phyloP scores from a whole-genome alignment of 2,113 vertebrate species.

The Brachionichthys hirsutus region DNA sequence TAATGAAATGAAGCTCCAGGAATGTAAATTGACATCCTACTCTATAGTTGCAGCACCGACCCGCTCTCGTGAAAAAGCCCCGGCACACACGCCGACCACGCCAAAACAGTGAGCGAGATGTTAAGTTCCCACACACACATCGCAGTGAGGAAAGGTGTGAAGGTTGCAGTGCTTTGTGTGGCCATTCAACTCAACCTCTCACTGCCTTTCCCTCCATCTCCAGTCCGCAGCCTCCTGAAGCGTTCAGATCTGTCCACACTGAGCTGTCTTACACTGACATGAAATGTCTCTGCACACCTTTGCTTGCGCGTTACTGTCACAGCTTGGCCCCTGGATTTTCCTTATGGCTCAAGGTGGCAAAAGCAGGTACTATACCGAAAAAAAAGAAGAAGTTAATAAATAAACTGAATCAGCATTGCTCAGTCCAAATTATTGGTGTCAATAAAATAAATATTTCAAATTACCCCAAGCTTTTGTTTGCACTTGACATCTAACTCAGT shows the following conservation, averaged over 20 bases:
- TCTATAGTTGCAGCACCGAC: constrained; percentile 79
- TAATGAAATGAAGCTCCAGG: constrained; percentile 94
- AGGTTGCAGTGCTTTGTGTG: constrained; percentile 34
- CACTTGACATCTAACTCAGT: background rate
- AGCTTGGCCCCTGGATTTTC: constrained; percentile 16
- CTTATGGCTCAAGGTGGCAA: constrained; percentile 4
- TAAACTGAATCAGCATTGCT: background rate
- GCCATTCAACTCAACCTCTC: constrained; percentile 40
- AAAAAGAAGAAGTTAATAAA: background rate
- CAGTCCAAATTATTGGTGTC: background rate
- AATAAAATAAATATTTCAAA: constrained; percentile 13
- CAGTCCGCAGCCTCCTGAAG: constrained; percentile 29
- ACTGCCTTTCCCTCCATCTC: constrained; percentile 3
- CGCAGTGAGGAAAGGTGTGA: constrained; percentile 67
- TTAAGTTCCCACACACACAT: constrained; percentile 75
- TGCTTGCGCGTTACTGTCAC: constrained; percentile 26
- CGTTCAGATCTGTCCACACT: constrained; percentile 25
- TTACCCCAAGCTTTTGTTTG: constrained; percentile 15
- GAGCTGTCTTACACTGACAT: constrained; percentile 50
- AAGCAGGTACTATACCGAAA: background rate
- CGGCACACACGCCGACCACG: constrained; percentile 76
- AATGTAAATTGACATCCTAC: constrained; percentile 96
- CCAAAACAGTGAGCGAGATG: constrained; percentile 73
- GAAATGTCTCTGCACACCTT: constrained; percentile 37
- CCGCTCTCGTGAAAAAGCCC: constrained; percentile 84